Evolutionary conservation across 1,140 invertebrate species (phyloP), one percentile per base, ranked within the genome.

Genomic region (Rhopalosiphum padi): DNA sequence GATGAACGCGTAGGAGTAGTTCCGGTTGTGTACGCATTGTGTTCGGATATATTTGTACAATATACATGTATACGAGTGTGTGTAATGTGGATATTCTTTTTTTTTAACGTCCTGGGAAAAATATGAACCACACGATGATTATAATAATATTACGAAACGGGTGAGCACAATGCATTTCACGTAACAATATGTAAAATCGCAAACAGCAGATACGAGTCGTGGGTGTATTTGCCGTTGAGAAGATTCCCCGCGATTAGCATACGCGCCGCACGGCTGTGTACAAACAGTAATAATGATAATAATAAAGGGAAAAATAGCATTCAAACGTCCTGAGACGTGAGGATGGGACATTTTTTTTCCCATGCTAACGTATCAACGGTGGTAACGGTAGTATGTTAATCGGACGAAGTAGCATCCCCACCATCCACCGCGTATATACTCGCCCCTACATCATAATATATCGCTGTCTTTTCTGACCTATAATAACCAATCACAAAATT

Each of bases 21-120:
- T 93, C 91, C 91, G 82, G 91, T 93, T 85, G 37, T 93, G 48
- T 30, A 30, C 48, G 35, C 41, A 91, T 51, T 83, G 77, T 92
- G 43, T 85, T 53, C 11, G 37, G 85, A 41, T 41, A 85, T 85
- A 85, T 41, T 41, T 85, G 41, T 85, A 85, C 22, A 37, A 85
- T 43, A n/a, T 15, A n/a, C 30, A 68, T 68, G 6, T 86, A 25
- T 86, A 25, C 25, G 41, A 15, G 85, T 46, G 85, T 11, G 25
- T 6, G 85, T 30, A 35, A 35, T 43, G 83, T 85, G 23, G 3
- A 11, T 43, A 77, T n/a, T n/a, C 43, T 51, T 51, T 88, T 89
- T 25, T 90, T 91, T 91, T 83, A 92, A 92, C 91, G 91, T 93
- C 91, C 91, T 93, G 91, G 77, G 91, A 93, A 93, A 93, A 93